Percentiles rank a stretch among this genome's conserved stretches.
Conservation (phyloP, 2,113 vertebrate genomes). For the Aspidoscelis tigris region DNA sequence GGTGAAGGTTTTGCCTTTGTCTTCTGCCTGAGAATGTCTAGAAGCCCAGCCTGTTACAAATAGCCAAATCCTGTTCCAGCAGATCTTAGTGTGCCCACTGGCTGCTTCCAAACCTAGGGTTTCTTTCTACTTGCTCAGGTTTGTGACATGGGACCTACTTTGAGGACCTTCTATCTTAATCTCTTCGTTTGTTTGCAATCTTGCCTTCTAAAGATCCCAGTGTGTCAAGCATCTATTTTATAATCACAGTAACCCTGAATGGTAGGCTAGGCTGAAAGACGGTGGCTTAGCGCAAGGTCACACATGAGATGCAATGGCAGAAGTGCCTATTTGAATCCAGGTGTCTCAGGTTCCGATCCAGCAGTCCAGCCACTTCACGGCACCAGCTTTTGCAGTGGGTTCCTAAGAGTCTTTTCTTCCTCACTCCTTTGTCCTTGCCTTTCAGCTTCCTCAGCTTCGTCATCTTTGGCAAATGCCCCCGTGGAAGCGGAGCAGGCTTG, state of each 20-base stretch:
- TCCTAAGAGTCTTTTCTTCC: too few species aligned
- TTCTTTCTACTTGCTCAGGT: background rate
- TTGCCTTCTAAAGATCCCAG: background rate
- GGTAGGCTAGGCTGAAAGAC: background rate
- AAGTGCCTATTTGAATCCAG: background rate
- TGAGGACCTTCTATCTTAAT: background rate
- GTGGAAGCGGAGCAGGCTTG: conserved; percentile 88
- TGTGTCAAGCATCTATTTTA: background rate
- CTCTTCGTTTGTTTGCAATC: too few species aligned
- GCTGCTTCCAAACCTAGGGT: too few species aligned
- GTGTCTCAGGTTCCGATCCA: background rate
- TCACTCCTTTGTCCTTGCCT: background rate
- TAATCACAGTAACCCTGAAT: background rate
- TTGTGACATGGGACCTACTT: background rate
- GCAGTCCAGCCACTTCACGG: background rate
- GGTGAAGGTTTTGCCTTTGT: too few species aligned
- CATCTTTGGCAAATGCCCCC: conserved; percentile 47
- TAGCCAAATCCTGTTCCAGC: background rate
- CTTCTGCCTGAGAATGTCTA: too few species aligned
- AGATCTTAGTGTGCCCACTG: too few species aligned
- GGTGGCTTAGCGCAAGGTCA: too few species aligned
- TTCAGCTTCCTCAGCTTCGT: conserved; percentile 62
- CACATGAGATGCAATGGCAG: too few species aligned
- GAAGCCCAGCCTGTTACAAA: too few species aligned
- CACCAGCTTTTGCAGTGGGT: too few species aligned